Percentiles rank a stretch among this genome's conserved stretches.
Conservation (phyloP, 1,140 invertebrate genomes). For the Brachionus asplanchnoidis region DNA sequence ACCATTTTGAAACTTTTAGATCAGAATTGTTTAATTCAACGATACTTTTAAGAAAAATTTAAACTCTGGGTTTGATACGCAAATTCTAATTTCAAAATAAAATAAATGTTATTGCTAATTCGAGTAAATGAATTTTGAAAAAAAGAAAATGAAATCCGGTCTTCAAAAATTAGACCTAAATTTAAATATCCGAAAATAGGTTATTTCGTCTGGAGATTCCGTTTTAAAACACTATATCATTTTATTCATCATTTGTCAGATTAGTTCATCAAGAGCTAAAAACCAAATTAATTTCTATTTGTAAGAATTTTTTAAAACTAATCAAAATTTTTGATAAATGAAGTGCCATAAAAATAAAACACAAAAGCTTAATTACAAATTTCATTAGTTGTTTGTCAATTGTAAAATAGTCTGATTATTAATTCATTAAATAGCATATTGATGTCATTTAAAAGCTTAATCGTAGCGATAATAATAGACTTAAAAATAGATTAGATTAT, state of each 20-base stretch:
- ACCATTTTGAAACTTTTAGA: no score
- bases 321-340: conserved; percentile 1
- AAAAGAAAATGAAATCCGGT: background rate
- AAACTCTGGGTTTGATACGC: background rate
- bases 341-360: conserved; percentile 7
- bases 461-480: background rate
- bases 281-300: background rate
- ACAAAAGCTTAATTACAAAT: background rate
- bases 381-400: conserved; percentile 11
- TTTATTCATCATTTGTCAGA: background rate
- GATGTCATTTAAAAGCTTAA: background rate
- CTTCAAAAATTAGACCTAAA: background rate
- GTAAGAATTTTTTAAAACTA: background rate
- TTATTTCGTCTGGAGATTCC: background rate
- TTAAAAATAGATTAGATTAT: background rate
- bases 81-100: background rate
- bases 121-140: background rate
- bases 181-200: background rate
- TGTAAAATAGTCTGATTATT: background rate
- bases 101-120: background rate
- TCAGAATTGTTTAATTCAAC: background rate
- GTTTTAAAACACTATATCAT: conserved; percentile 2
- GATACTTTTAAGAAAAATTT: background rate
- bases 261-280: background rate
- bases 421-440: background rate